Conservation (phyloP, 2,888 invertebrate genomes). For the Agriopis leucophaearia region DNA sequence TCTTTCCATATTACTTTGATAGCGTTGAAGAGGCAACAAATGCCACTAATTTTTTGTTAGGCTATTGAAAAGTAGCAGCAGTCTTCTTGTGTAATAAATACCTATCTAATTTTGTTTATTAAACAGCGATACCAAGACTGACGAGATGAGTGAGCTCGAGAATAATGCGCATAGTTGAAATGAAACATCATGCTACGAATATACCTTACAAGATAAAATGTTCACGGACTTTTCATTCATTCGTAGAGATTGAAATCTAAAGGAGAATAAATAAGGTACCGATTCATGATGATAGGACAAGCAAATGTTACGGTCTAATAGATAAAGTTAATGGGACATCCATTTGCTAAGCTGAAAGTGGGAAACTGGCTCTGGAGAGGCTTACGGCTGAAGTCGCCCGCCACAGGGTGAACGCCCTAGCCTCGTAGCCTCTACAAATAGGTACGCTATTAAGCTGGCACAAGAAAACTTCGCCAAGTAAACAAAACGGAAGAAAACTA, state of each 20-base stretch:
- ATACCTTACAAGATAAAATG: constrained; percentile 3
- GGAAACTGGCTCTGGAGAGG: constrained; percentile 56
- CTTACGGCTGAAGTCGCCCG: constrained; percentile 51
- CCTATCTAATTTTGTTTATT: background rate
- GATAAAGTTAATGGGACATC: constrained; percentile 56
- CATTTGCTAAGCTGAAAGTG: constrained; percentile 57
- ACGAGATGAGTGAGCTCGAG: background rate
- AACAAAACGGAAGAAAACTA: constrained; percentile 59
- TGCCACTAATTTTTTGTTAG: constrained; percentile 12
- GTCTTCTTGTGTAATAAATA: background rate
- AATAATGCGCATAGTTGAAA: constrained; percentile 6
- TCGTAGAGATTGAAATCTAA: constrained; percentile 19
- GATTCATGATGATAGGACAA: constrained; percentile 27
- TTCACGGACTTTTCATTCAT: constrained; percentile 2
- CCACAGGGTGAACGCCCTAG: constrained; percentile 55
- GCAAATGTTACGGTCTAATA: constrained; percentile 47
- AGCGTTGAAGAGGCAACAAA: constrained; percentile 24
- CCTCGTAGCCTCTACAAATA: constrained; percentile 60
- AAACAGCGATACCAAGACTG: background rate
- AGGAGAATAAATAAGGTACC: constrained; percentile 20
- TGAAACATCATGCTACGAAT: background rate
- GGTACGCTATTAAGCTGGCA: constrained; percentile 58
- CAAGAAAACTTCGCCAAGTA: constrained; percentile 64
- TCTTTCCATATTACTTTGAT: constrained; percentile 31
- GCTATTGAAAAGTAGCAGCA: background rate